Evolutionary conservation across 1,140 invertebrate genomes (phyloP).

Genomic region (Drosophila nikananu): DNA sequence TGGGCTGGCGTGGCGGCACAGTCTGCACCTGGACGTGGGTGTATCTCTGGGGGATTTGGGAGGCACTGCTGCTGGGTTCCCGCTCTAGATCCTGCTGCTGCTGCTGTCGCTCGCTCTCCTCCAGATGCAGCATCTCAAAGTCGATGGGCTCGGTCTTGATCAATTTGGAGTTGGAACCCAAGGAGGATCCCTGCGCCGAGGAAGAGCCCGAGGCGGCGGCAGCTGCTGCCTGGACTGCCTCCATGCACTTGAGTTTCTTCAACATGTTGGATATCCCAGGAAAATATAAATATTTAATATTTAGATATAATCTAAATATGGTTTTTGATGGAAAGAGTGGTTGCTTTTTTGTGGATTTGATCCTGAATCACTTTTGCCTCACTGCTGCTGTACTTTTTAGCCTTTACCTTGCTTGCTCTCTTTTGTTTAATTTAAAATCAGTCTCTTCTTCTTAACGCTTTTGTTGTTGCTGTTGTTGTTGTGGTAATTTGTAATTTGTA

Average conservation of each 20-base stretch:
- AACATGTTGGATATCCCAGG: slow-evolving; percentile 45
- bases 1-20: slow-evolving; percentile 72
- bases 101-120: slow-evolving; percentile 52
- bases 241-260: slow-evolving; percentile 82
- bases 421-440: slow-evolving; percentile 68
- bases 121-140: slow-evolving; percentile 78
- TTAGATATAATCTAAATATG: slow-evolving; percentile 34
- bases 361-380: slow-evolving; percentile 72
- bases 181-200: not conserved
- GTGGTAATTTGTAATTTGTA: slow-evolving; percentile 24
- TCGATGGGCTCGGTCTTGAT: slow-evolving; percentile 81
- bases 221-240: slow-evolving; percentile 67
- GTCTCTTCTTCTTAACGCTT: slow-evolving; percentile 83
- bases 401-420: slow-evolving; percentile 7
- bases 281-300: slow-evolving; percentile 33
- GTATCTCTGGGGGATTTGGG: slow-evolving; percentile 49
- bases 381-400: slow-evolving; percentile 34
- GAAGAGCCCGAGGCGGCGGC: slow-evolving; percentile 33
- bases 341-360: slow-evolving; percentile 61
- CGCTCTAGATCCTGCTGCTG: slow-evolving; percentile 12
- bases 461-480: slow-evolving; percentile 62
- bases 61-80: slow-evolving; percentile 17
- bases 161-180: slow-evolving; percentile 34
- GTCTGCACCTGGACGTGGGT: slow-evolving; percentile 81
- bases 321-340: slow-evolving; percentile 30